Evolutionary conservation across 2,888 invertebrate genomes (phyloP).

Genomic region (Podabrus alpinus): DNA sequence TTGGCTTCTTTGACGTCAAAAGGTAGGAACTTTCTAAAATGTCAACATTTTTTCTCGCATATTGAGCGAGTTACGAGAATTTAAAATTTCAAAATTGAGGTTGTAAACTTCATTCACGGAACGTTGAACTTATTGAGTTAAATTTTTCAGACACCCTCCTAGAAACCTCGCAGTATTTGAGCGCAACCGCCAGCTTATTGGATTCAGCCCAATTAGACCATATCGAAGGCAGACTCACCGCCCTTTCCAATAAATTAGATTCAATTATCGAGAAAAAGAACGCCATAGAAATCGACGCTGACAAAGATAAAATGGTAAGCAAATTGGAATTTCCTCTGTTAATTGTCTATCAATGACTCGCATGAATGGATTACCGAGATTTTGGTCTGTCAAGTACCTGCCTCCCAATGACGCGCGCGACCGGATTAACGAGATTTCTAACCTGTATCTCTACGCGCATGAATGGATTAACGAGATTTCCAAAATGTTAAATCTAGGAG

Average conservation of each 20-base stretch:
- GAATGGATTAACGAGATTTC: too few species aligned
- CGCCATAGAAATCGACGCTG: slow-evolving; percentile 61
- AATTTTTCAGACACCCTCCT: slow-evolving; percentile 56
- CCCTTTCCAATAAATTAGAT: slow-evolving; percentile 78
- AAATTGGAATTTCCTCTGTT: not conserved
- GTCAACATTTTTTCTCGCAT: not conserved
- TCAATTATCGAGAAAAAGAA: slow-evolving; percentile 65
- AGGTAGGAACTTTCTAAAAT: slow-evolving; percentile 35
- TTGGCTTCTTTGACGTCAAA: slow-evolving; percentile 49
- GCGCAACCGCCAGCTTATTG: slow-evolving; percentile 77
- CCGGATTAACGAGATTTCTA: too few species aligned
- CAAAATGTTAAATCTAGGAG: too few species aligned
- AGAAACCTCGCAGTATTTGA: slow-evolving; percentile 77
- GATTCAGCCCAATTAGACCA: slow-evolving; percentile 83
- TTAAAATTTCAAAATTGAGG: too few species aligned
- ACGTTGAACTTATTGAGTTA: slow-evolving; percentile 24
- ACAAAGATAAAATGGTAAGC: slow-evolving; percentile 58
- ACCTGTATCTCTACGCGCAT: too few species aligned
- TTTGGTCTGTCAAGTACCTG: too few species aligned
- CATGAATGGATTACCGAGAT: too few species aligned
- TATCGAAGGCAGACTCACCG: slow-evolving; percentile 78
- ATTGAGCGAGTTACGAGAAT: too few species aligned
- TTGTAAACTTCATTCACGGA: too few species aligned
- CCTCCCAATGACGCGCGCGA: too few species aligned
- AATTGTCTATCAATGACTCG: too few species aligned